phyloP scores from a whole-genome alignment of 30 jellyfish, hydroid and myxozoan genomes.

The Aurelia sp. region DNA sequence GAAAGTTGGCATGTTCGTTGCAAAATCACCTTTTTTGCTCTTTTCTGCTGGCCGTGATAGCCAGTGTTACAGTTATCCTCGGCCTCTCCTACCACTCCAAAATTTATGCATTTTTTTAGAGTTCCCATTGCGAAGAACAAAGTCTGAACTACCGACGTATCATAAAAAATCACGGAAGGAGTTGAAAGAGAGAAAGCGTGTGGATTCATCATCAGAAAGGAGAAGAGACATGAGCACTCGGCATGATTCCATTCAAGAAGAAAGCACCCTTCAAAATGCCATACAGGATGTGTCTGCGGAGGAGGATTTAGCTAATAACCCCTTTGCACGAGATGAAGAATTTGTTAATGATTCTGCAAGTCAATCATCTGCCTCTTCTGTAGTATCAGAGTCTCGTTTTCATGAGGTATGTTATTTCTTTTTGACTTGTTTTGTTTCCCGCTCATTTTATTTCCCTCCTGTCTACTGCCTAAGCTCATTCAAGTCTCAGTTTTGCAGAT shows the following conservation, averaged over 20 bases:
- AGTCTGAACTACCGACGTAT: slow-evolving; percentile 51
- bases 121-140: slow-evolving; percentile 59
- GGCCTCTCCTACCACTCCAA: neutral
- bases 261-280: neutral
- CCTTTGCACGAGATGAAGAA: slow-evolving; percentile 41
- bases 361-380: neutral
- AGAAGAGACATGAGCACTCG: neutral
- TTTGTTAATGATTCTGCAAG: slow-evolving; percentile 15
- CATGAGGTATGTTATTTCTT: neutral
- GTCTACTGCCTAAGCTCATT: too few relatives aligned
- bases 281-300: slow-evolving; percentile 6
- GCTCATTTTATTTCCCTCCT: neutral
- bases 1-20: neutral
- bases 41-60: neutral
- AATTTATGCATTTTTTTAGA: neutral
- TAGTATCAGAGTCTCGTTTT: neutral
- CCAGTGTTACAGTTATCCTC: neutral
- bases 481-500: too few relatives aligned
- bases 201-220: slow-evolving; percentile 22
- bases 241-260: slow-evolving; percentile 39
- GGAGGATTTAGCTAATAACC: slow-evolving; percentile 6
- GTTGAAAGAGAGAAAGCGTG: neutral
- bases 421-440: neutral
- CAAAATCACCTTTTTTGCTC: neutral
- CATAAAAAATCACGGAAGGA: slow-evolving; percentile 11